Percentiles rank a stretch among this genome's conserved stretches.
phyloP scores from a whole-genome alignment of 2,797 vertebrate genomes.

The Lateolabrax maculatus region DNA sequence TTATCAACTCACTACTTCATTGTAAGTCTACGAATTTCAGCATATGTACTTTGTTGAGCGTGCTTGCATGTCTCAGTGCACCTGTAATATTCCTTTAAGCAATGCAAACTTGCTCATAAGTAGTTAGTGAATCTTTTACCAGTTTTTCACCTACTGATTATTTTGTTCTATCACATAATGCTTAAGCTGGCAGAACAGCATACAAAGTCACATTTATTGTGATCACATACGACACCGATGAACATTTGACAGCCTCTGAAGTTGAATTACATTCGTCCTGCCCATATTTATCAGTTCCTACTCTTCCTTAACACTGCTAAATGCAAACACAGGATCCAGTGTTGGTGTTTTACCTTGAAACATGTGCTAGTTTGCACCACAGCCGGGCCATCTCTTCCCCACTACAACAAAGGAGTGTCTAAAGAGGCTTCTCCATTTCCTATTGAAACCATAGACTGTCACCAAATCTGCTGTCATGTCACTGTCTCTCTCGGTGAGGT shows the following conservation, averaged over 20 bases:
- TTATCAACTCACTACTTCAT: neutral
- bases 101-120: constrained; percentile 27
- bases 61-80: neutral
- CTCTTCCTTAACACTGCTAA: neutral
- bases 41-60: neutral
- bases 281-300: neutral
- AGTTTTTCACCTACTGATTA: constrained; percentile 7
- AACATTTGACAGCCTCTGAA: neutral
- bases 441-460: constrained; percentile 79
- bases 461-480: constrained; percentile 70
- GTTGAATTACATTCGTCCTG: neutral
- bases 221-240: neutral
- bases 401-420: constrained; percentile 67
- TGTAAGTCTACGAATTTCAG: neutral
- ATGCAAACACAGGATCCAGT: constrained; percentile 34
- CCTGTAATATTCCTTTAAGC: constrained; percentile 7
- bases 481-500: constrained; percentile 53
- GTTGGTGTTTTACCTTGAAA: constrained; percentile 35
- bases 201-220: neutral
- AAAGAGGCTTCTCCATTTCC: constrained; percentile 76
- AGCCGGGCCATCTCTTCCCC: constrained; percentile 39
- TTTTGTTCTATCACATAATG: constrained; percentile 10
- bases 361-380: constrained; percentile 22
- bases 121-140: constrained; percentile 57
- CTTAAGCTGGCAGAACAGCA: neutral